These are phyloP conservation scores for Hylomyscus alleni DNA, from an alignment of 2,797 vertebrate genomes.

Conservation along the genomic window DNA sequence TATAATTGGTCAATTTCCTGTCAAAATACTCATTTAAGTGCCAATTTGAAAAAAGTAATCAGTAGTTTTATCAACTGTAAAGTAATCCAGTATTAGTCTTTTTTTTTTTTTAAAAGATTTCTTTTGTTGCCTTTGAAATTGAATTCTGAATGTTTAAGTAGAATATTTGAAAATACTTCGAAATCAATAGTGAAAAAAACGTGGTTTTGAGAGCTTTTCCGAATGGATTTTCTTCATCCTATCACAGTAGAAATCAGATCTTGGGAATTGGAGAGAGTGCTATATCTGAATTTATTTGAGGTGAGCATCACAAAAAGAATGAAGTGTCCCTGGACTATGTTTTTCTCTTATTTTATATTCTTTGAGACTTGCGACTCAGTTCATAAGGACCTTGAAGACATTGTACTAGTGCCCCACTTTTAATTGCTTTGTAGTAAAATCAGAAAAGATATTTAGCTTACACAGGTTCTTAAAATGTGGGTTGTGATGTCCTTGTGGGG, in stretches of 20 bases:
- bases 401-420: constrained; percentile 27
- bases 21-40: constrained; percentile 41
- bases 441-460: background rate
- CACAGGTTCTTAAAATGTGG: background rate
- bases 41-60: constrained; percentile 65
- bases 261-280: background rate
- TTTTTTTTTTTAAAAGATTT: constrained; percentile 69
- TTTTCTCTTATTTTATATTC: constrained; percentile 51
- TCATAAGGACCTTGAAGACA: background rate
- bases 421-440: background rate
- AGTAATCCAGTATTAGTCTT: constrained; percentile 52
- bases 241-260: background rate
- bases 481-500: background rate
- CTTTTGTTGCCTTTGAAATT: constrained; percentile 69
- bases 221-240: constrained; percentile 48
- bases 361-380: background rate
- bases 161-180: constrained; percentile 62
- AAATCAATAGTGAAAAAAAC: constrained; percentile 55
- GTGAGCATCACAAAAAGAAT: constrained; percentile 20
- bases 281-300: constrained; percentile 43
- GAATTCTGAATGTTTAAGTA: constrained; percentile 65
- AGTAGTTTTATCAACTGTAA: constrained; percentile 63
- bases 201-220: background rate
- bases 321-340: background rate
- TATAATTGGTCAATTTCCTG: constrained; percentile 58